Evolutionary conservation across 2,888 invertebrate species (phyloP), one percentile per base, ranked within the genome.

Genomic region (Cephalotes varians): DNA sequence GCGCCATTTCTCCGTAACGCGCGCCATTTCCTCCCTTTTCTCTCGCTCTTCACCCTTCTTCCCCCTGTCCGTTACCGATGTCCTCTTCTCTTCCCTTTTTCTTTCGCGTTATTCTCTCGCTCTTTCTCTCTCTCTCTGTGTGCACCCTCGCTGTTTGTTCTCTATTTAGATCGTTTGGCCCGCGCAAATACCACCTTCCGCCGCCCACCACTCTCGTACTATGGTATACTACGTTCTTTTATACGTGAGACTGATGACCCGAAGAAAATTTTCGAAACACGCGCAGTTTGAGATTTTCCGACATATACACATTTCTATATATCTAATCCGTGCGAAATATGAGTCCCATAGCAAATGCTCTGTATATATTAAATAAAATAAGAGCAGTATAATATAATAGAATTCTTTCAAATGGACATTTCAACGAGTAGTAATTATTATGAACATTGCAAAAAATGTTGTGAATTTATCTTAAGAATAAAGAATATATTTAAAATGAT

Each of bases 1-100:
- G 93, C 94, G 93, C 94, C 94, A 94, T 94, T 94, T 94, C 94
- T 91, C 92, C 92, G 92, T 94, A 94, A 94, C 93, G 94, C 92
- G 93, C 94, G 91, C 94, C 94, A 94, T 94, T 94, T 94, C 94
- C 94, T 94, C 91, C 90, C 92, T 90, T 93, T 92, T 90, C 92
- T 90, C 90, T 84, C 91, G 91, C 90, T 86, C 85, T 54, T 62
- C 51, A 25, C 85, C 76, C 83, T 87, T 40, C 25, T 25, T 40
- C 87, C 82, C 87, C 90, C 88, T 87, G 83, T 82, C 60, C 80
- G 62, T 83, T 79, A 54, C 72, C 79, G 40, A 15, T 84, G 65
- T 58, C 25, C 74, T 85, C 10, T 82, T 15, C 28, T 54, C 28
- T 54, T 64, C 40, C 82, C 84, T 77, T 84, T 86, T 87, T 86